Evolutionary conservation across 2,888 invertebrate species (phyloP).

Genomic region (Amphipoea lucens): DNA sequence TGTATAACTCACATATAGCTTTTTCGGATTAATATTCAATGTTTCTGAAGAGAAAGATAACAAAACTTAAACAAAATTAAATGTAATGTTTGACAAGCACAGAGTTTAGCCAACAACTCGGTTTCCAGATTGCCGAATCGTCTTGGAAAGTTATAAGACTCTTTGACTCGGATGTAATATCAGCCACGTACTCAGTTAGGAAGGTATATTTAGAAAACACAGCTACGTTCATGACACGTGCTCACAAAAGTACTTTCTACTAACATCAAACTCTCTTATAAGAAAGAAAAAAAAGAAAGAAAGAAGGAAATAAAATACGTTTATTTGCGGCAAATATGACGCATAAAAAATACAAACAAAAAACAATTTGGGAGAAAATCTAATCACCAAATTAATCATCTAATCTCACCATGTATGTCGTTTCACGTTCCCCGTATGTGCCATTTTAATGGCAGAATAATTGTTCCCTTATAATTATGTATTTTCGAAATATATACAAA

Average conservation of each 20-base stretch:
- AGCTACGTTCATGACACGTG: background rate
- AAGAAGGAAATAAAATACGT: too few species aligned
- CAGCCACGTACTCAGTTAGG: background rate
- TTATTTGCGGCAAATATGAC: too few species aligned
- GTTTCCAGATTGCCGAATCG: background rate
- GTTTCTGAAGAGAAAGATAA: background rate
- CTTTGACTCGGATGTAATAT: background rate
- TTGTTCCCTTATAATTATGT: too few species aligned
- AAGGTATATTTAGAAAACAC: background rate
- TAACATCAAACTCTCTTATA: background rate
- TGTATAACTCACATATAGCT: background rate
- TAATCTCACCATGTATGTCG: constrained; percentile 6
- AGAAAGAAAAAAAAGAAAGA: too few species aligned
- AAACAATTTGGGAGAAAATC: too few species aligned
- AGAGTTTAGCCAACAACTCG: background rate
- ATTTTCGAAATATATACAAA: too few species aligned
- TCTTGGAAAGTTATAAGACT: background rate
- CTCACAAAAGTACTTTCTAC: background rate
- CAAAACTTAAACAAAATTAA: too few species aligned
- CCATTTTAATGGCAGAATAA: too few species aligned
- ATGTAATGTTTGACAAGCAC: background rate
- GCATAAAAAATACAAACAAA: too few species aligned
- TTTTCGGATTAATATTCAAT: background rate
- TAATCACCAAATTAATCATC: too few species aligned
- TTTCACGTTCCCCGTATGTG: too few species aligned